Base-by-base conservation (phyloP, 2,888 invertebrate species). In the Ypsolopha scabrella region DNA sequence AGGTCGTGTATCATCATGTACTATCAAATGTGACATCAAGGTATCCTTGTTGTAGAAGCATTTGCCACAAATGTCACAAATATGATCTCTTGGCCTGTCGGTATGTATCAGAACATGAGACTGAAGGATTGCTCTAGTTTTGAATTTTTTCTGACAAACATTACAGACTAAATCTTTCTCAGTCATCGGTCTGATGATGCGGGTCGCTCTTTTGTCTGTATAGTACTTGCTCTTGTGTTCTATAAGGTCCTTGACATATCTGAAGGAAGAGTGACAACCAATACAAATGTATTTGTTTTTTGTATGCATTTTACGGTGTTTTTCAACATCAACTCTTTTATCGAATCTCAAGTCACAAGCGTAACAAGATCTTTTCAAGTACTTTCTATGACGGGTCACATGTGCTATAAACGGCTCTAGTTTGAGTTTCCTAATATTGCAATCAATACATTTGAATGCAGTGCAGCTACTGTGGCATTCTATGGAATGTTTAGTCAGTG, bases 401-500 rank as follows among this genome's bases (percentile, higher is more conserved):
- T 92, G 92, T 8, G 81, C 77, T n/a, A 89, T 63, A 61, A 90
- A 90, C 36, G 51, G 43, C 6, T 87, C 85, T 56, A 79, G 80
- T 47, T 47, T 51, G 9, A 51, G 51, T 13, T 73, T 80, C 2
- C 70, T 65, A 1, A 61, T 57, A 45, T 76, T 75, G 58, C 92
- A 92, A 60, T 91, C 90, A 0, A 87, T 88, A 62, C 92, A 92
- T 61, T 88, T 82, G 62, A 88, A 92, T 43, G 90, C 87, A 11
- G 90, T 87, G 49, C 88, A 86, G 55, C 88, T 87, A 52, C 88
- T 86, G 60, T 92, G 92, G 51, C 83, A 82, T 41, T 81, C 75
- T 57, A 88, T 80, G 35, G 90, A 89, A 68, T 92, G 92, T 6
- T 75, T n/a, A 11, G n/a, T 39, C n/a, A 51, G 41, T 8, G 38